These are phyloP conservation scores for Chamaea fasciata DNA, from an alignment of 2,113 vertebrate species.

Conservation along the genomic window DNA sequence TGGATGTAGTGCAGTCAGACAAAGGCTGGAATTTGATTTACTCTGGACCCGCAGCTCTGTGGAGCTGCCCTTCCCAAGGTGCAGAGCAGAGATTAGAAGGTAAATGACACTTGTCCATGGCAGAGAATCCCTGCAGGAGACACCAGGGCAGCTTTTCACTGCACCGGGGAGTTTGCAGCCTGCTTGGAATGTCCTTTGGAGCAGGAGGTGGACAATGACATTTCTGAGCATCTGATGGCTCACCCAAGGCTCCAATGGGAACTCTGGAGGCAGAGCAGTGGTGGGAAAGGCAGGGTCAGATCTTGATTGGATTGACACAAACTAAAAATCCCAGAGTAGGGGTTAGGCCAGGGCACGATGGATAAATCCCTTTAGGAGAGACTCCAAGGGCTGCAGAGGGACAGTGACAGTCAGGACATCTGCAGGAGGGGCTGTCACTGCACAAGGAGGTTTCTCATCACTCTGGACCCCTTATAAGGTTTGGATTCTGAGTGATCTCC, in stretches of 20 bases:
- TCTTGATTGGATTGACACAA: neutral
- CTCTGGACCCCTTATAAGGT: conserved; percentile 2
- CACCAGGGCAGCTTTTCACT: neutral
- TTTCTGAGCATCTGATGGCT: neutral
- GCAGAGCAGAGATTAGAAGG: conserved; percentile 3
- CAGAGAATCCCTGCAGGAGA: neutral
- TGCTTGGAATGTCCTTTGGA: neutral
- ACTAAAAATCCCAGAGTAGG: neutral
- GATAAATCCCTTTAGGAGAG: neutral
- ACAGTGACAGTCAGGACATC: neutral
- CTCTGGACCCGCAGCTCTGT: neutral
- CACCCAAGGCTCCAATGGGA: neutral
- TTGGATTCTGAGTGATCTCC: neutral
- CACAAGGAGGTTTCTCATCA: neutral
- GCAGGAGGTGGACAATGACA: neutral
- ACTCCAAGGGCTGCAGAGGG: neutral
- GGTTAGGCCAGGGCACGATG: neutral
- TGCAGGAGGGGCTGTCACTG: neutral
- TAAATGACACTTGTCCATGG: neutral
- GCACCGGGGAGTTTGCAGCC: neutral
- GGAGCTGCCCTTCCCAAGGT: neutral
- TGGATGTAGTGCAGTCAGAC: neutral
- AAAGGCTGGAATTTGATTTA: conserved; percentile 1
- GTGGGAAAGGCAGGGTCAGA: neutral
- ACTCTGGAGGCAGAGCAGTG: neutral